A percentile compares a stretch with the other conserved stretches of the same genome.
These are phyloP conservation scores for Axis porcinus DNA, from an alignment of 2,113 vertebrate species.

Conservation along the genomic window DNA sequence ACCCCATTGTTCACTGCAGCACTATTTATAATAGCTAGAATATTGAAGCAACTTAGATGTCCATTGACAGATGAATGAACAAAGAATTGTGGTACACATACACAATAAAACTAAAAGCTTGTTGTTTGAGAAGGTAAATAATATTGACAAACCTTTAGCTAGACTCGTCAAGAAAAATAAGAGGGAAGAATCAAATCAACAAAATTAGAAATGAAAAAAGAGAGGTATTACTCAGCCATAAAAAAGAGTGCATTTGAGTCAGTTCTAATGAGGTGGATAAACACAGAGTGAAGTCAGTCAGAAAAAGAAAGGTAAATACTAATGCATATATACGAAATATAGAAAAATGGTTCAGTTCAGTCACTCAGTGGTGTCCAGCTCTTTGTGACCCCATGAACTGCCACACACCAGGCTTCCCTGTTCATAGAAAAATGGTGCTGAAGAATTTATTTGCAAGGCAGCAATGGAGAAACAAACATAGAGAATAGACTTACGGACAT, in stretches of 20 bases:
- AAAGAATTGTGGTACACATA: neutral
- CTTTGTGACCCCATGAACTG: neutral
- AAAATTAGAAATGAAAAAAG: neutral
- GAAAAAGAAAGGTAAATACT: neutral
- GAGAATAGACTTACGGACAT: neutral
- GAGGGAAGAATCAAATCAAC: neutral
- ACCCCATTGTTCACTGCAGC: neutral
- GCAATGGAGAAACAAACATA: neutral
- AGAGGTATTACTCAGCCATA: neutral
- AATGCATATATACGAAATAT: neutral
- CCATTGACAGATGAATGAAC: neutral
- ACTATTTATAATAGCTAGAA: neutral
- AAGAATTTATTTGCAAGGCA: neutral
- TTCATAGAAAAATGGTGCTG: neutral
- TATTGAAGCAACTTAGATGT: neutral
- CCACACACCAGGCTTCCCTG: neutral
- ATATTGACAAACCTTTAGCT: neutral
- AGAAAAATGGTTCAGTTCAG: neutral
- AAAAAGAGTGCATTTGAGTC: neutral
- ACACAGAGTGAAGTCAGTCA: neutral
- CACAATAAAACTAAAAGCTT: neutral
- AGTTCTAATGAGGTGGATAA: neutral
- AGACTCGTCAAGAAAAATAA: neutral
- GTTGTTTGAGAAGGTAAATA: neutral
- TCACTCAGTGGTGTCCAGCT: rapidly evolving